Percentiles rank a stretch among this genome's conserved stretches.
phyloP scores from a whole-genome alignment of 2,888 invertebrate species.

The Ophioninae sp. region DNA sequence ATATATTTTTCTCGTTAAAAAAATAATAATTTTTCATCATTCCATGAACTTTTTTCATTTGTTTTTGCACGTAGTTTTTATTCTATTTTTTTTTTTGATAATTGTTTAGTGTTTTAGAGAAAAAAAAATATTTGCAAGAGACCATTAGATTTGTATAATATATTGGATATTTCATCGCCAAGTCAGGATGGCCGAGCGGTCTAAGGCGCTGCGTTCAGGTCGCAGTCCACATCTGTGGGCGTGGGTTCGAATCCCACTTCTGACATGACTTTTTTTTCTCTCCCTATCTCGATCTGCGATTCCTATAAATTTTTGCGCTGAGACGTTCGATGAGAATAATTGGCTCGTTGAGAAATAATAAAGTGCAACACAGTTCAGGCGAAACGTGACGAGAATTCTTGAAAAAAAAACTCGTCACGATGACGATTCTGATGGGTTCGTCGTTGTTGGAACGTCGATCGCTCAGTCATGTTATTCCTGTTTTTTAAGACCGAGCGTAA shows the following conservation, averaged over 20 bases:
- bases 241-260: conserved; percentile 86
- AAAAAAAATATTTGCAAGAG: not conserved
- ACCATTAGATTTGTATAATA: not conserved
- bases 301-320: not conserved
- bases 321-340: not conserved
- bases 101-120: not conserved
- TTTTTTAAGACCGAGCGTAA: too few species aligned
- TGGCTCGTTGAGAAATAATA: too few species aligned
- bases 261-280: conserved; percentile 73
- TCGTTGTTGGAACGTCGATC: too few species aligned
- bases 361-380: too few species aligned
- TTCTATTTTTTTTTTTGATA: not conserved
- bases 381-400: too few species aligned
- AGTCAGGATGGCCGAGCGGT: conserved; percentile 85
- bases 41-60: not conserved
- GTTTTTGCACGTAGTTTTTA: not conserved
- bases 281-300: not conserved
- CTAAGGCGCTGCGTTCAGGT: conserved; percentile 81
- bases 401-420: too few species aligned
- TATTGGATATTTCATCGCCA: too few species aligned
- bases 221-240: conserved; percentile 84
- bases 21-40: not conserved
- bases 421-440: too few species aligned
- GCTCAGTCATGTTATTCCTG: too few species aligned
- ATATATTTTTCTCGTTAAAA: too few species aligned